Base-by-base conservation (phyloP, 2,113 vertebrate genomes). In the Acanthisitta chloris region DNA sequence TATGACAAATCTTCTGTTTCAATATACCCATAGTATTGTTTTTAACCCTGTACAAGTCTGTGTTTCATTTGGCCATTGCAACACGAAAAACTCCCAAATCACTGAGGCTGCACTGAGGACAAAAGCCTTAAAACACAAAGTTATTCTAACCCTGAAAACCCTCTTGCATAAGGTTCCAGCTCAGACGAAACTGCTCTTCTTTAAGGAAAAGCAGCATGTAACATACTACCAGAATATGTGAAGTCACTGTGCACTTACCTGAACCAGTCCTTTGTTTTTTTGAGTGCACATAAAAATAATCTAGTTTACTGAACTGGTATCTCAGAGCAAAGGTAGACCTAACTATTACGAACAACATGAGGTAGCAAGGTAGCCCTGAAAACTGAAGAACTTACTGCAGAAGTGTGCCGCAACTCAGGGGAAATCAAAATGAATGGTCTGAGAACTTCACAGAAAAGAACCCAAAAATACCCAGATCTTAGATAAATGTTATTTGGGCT, bases 401-500 rank as follows among this genome's bases (percentile, higher is more conserved):
- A 72, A 61, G 9, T 48, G n/a, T 64, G 21, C 66, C 8, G 4
- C 7, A 26, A 21, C 18, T 76, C 28, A 61, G 31, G 43, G 14
- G 17, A 86, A 82, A 85, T 36, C 13, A 86, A 57, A 81, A 88
- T 29, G 5, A 67, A 45, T 6, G 4, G 16, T 49, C 16, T 25
- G 26, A 64, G 29, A 71, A 76, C 14, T 71, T 49, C 12, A 48
- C 3, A 45, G 38, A 4, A 42, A 69, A 66, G 58, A 86, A 57
- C 29, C 8, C 9, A 45, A 52, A 52, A 46, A 16, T 6, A 11
- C n/a, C n/a, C n/a, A 46, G 14, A 2, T 3, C 28, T 42, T 28
- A 80, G 2, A 21, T 20, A 48, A 0, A 0, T 14, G 23, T 34
- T 70, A 65, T 34, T 77, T 61, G 6, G 28, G 14, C 4, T 76